Percentiles rank a stretch among this genome's conserved stretches.
Conservation (phyloP, 2,888 invertebrate genomes). For the Hemicrepidius hirtus region DNA sequence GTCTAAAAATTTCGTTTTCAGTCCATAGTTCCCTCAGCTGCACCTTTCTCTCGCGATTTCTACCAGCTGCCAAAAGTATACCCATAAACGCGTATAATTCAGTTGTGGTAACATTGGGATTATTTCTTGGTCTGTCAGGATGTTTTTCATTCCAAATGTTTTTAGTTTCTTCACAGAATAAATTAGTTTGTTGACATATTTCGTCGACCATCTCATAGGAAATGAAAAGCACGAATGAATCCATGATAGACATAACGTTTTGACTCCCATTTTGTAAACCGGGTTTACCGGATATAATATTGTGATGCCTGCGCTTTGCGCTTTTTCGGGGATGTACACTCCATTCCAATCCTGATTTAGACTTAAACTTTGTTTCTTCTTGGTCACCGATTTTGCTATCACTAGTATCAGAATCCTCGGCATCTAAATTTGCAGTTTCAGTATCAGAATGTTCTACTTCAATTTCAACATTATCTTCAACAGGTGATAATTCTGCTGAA, state of each 20-base stretch:
- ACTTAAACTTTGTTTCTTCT: background rate
- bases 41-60: background rate
- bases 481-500: background rate
- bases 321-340: background rate
- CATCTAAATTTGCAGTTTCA: background rate
- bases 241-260: too few relatives aligned
- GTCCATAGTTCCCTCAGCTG: background rate
- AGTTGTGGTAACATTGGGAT: too few relatives aligned
- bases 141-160: too few relatives aligned
- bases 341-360: background rate
- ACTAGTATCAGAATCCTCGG: background rate
- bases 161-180: too few relatives aligned
- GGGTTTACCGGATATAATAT: too few relatives aligned
- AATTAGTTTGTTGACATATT: too few relatives aligned
- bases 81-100: background rate
- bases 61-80: background rate
- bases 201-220: too few relatives aligned
- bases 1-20: background rate
- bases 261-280: too few relatives aligned
- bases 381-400: background rate
- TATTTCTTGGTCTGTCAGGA: too few relatives aligned
- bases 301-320: too few relatives aligned
- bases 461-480: background rate
- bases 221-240: too few relatives aligned
- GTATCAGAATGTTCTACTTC: background rate